Percentiles rank a stretch among this genome's conserved stretches.
These are phyloP conservation scores for Cantharis rufa DNA, from an alignment of 2,888 invertebrate species.

Conservation along the genomic window DNA sequence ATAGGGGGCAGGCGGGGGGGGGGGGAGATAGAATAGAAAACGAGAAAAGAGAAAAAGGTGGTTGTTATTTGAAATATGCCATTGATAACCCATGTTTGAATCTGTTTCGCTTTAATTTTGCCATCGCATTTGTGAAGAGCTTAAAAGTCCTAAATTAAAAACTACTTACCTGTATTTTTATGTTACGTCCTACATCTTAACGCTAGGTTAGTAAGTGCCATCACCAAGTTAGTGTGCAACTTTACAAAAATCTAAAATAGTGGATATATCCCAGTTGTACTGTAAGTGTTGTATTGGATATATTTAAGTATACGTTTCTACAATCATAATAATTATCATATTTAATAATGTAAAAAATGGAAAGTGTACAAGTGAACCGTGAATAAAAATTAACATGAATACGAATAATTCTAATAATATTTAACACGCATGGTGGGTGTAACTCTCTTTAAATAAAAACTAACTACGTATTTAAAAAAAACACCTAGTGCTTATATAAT, in stretches of 20 bases:
- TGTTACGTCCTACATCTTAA: constrained; percentile 50
- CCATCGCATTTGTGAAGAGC: constrained; percentile 56
- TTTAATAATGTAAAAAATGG: constrained; percentile 19
- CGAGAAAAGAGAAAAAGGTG: not conserved
- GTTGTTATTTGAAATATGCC: constrained; percentile 50
- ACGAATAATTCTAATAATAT: constrained; percentile 23
- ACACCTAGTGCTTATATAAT: constrained; percentile 32
- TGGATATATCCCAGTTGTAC: constrained; percentile 52
- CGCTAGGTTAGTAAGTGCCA: constrained; percentile 56
- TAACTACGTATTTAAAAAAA: constrained; percentile 32
- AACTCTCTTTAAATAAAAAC: constrained; percentile 31
- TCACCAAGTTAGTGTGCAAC: constrained; percentile 55
- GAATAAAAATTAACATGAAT: constrained; percentile 29
- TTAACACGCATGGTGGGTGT: constrained; percentile 34
- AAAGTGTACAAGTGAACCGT: constrained; percentile 30
- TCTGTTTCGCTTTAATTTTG: constrained; percentile 45
- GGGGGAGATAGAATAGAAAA: too few species aligned
- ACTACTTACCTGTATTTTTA: constrained; percentile 26
- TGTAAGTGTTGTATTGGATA: constrained; percentile 48
- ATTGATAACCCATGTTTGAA: constrained; percentile 50
- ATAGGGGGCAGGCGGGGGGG: not conserved
- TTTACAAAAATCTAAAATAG: constrained; percentile 52
- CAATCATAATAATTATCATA: constrained; percentile 6
- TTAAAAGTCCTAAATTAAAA: constrained; percentile 27
- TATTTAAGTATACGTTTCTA: constrained; percentile 33